Evolutionary conservation across 1,140 invertebrate species (phyloP).

Genomic region (Hylaeus volcanicus): DNA sequence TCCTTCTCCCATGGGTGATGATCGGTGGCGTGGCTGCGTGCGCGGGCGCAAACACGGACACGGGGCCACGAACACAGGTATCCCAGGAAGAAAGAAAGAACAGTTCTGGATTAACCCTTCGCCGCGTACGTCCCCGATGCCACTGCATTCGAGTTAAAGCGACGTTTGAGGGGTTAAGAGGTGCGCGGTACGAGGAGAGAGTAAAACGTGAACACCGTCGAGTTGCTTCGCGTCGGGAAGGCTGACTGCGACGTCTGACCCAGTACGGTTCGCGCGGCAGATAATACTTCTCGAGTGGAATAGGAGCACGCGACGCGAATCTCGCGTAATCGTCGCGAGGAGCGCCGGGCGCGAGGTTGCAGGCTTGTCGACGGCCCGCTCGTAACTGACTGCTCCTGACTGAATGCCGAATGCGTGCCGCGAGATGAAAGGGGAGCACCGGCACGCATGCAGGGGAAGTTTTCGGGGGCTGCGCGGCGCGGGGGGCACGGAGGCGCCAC

Average conservation of each 20-base stretch:
- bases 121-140: too few species aligned
- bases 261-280: too few species aligned
- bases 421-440: slow-evolving; percentile 76
- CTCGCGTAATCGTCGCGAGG: neutral
- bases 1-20: neutral
- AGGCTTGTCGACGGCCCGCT: slow-evolving; percentile 76
- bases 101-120: too few species aligned
- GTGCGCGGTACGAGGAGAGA: too few species aligned
- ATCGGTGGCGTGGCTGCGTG: neutral
- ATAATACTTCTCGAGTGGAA: too few species aligned
- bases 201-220: too few species aligned
- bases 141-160: too few species aligned
- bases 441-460: slow-evolving; percentile 79
- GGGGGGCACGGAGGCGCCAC: slow-evolving; percentile 54
- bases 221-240: too few species aligned
- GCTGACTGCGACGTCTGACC: too few species aligned
- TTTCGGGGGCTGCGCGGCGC: slow-evolving; percentile 64
- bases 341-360: slow-evolving; percentile 35
- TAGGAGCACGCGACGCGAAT: neutral
- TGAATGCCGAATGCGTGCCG: slow-evolving; percentile 78
- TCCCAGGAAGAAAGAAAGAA: too few species aligned
- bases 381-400: slow-evolving; percentile 79
- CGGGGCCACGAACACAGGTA: too few species aligned
- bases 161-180: too few species aligned
- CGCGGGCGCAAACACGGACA: neutral